Base-by-base conservation (phyloP, 2,888 invertebrate species). In the Ichneumoninae sp. region DNA sequence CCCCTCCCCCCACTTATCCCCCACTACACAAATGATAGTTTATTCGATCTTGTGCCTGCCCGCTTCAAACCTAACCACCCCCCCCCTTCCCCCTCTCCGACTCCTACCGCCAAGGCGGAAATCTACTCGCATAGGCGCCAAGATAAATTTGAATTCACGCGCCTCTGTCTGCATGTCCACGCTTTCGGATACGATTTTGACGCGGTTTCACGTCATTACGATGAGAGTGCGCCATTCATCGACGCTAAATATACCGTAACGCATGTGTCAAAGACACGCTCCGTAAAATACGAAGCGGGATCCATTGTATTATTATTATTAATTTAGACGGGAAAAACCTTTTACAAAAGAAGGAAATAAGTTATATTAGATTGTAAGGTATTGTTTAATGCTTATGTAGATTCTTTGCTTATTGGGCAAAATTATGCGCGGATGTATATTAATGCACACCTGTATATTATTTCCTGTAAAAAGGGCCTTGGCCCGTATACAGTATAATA, bases 11-110 rank as follows among this genome's bases (percentile, higher is more conserved):
- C 44, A 44, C 44, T 44, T 44, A 16, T 44, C 44, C 44, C 26
- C 81, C 52, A 66, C 69, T 75, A 19, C 60, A n/a, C 0, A 10
- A 40, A 22, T n/a, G 3, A 47, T 3, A 8, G 13, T 66, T 40
- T n/a, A 66, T 66, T 40, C 40, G 66, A 22, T 36, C 22, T 40
- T 40, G 19, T 66, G 66, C 40, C 40, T 66, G 66, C 65, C 65
- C 22, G 54, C 26, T 57, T 19, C 22, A 13, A 10, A 2, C 1
- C 7, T 8, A 1, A 1, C 40, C 8, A n/a, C 40, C 40, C 40
- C 40, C 8, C 40, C 10, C 5, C 10, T 40, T 6, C 36, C 36
- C 36, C 36, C 36, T 36, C 36, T 26, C 6, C 22, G 4, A 4
- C 26, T 3, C 57, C 57, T 26, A 57, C 57, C 57, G 8, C 57